Percentiles rank a stretch among this genome's conserved stretches.
Evolutionary conservation across 2,797 vertebrate species (phyloP).

Genomic region (Serranus cabrilla): DNA sequence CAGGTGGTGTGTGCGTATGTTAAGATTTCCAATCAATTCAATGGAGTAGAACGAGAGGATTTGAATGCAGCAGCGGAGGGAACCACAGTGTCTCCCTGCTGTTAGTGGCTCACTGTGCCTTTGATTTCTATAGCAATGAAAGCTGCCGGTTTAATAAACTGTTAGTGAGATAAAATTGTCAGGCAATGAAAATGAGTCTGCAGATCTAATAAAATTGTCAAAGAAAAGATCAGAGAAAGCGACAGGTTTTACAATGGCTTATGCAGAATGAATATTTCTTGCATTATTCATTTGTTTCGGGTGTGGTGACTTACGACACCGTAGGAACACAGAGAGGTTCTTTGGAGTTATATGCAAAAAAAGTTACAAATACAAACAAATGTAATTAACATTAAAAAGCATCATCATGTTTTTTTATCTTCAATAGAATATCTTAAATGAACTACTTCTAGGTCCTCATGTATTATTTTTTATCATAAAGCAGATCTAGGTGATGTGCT

Average conservation of each 20-base stretch:
- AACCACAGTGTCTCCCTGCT: constrained; percentile 30
- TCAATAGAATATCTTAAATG: background rate
- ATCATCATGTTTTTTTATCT: background rate
- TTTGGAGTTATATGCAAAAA: background rate
- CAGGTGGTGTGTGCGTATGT: constrained; percentile 35
- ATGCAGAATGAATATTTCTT: constrained; percentile 40
- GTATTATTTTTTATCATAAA: too few species aligned
- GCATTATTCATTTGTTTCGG: constrained; percentile 30
- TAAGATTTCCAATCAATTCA: constrained; percentile 54
- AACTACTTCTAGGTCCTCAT: too few species aligned
- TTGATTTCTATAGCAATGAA: constrained; percentile 52
- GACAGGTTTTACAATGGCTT: constrained; percentile 24
- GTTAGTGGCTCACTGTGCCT: constrained; percentile 45
- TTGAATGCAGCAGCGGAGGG: constrained; percentile 21
- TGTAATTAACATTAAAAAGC: background rate
- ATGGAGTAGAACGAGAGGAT: constrained; percentile 32
- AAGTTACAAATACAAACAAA: background rate
- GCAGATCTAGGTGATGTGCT: too few species aligned
- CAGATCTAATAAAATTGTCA: constrained; percentile 52
- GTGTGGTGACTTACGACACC: background rate
- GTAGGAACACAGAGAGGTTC: background rate
- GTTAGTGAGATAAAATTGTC: constrained; percentile 55
- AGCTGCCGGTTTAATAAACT: constrained; percentile 58
- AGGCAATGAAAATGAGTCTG: constrained; percentile 52
- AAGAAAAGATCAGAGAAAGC: constrained; percentile 43